Percentiles rank a stretch among this genome's conserved stretches.
Evolutionary conservation across 2,797 vertebrate species (phyloP).

Genomic region (Diplodus puntazzo): DNA sequence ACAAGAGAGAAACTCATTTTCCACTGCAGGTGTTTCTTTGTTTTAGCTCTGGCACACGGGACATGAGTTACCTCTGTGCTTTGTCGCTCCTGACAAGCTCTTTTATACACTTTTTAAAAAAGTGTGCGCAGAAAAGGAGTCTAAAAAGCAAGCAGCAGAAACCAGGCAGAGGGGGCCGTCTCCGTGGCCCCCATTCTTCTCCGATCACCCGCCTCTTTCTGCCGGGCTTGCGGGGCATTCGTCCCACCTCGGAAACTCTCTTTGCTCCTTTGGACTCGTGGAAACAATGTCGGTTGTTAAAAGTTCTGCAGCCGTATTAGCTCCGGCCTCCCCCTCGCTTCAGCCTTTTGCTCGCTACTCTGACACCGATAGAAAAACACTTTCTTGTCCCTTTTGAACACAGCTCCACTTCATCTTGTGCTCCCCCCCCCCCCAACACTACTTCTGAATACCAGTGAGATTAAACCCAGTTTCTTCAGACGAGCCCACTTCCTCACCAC

Average conservation of each 20-base stretch:
- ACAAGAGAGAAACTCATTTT: conserved; percentile 8
- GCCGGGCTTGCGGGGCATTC: conserved; percentile 52
- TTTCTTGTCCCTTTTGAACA: conserved; percentile 41
- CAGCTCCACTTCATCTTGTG: conserved; percentile 45
- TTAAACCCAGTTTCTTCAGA: conserved; percentile 84
- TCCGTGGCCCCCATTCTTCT: conserved; percentile 69
- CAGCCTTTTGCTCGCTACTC: conserved; percentile 26
- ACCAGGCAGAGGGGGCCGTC: conserved; percentile 73
- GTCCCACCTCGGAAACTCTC: conserved; percentile 56
- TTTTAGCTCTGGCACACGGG: conserved; percentile 22
- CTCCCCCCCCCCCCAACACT: conserved; percentile 73
- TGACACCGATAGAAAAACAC: conserved; percentile 39
- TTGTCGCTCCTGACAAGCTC: conserved; percentile 57
- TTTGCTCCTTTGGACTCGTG: conserved; percentile 49
- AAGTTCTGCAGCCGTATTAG: conserved; percentile 30
- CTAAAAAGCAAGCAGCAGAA: conserved; percentile 76
- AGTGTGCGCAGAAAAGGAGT: conserved; percentile 50
- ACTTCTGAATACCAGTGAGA: conserved; percentile 88
- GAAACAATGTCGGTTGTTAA: conserved; percentile 76
- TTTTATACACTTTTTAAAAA: conserved; percentile 74
- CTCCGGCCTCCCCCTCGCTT: conserved; percentile 8
- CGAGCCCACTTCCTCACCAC: conserved; percentile 86
- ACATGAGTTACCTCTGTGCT: conserved; percentile 57
- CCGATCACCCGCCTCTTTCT: conserved; percentile 67
- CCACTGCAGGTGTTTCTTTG: conserved; percentile 59